A percentile compares a stretch with the other conserved stretches of the same genome.
Conservation (phyloP, 2,888 invertebrate genomes). For the Protonemura montana region DNA sequence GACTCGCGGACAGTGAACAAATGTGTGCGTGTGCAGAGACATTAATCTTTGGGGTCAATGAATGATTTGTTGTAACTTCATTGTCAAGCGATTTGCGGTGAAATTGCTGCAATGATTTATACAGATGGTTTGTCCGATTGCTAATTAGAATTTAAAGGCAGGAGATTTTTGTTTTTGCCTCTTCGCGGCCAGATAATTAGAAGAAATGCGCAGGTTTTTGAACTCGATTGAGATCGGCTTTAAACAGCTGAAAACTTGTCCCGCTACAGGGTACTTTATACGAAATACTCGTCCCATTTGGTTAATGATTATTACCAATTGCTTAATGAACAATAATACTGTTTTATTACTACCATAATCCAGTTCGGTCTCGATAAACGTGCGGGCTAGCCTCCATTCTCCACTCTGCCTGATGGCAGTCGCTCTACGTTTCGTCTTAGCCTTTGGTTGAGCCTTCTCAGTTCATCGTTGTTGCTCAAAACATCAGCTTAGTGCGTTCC, state of each 20-base stretch:
- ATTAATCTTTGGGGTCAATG: not conserved
- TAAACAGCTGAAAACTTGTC: not conserved
- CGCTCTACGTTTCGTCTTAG: not conserved
- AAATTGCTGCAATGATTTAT: no score
- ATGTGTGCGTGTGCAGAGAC: not conserved
- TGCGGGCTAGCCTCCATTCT: not conserved
- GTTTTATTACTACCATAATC: not conserved
- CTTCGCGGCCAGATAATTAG: not conserved
- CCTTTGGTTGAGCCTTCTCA: not conserved
- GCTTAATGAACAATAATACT: not conserved
- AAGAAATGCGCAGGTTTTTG: not conserved
- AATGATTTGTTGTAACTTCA: not conserved
- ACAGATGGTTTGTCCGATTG: no score
- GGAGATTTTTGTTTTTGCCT: not conserved
- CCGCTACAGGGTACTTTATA: not conserved
- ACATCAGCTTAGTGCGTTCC: not conserved
- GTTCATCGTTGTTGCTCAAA: conserved; percentile 12
- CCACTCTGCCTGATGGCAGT: not conserved
- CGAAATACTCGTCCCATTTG: not conserved
- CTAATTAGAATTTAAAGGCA: no score
- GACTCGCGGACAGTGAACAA: not conserved
- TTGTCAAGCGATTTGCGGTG: no score
- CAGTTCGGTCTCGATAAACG: not conserved
- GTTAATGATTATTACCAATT: not conserved
- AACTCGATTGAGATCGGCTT: not conserved